Base-by-base conservation (phyloP, 2,797 vertebrate genomes). In the Phyllotis vaccarum region DNA sequence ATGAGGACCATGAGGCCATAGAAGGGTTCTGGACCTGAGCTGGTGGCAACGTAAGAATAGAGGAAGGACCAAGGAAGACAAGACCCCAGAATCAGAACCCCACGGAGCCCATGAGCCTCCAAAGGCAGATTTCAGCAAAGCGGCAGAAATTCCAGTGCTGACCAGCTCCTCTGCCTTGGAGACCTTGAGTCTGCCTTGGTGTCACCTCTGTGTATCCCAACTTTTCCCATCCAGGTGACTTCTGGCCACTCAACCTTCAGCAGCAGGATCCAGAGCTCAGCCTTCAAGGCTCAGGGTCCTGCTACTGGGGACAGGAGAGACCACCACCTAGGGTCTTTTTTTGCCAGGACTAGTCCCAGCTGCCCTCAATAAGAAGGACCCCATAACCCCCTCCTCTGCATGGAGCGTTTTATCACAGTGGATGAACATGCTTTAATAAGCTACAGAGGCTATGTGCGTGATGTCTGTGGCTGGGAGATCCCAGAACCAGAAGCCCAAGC, bases 391-490 rank as follows among this genome's bases (percentile, higher is more conserved):
- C 37, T 22, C 49, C 52, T 6, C 4, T 10, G 14, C 40, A 75
- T 6, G 3, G 52, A 81, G 68, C 9, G 46, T 85, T 43, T 68
- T 24, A 0, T 34, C 58, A 11, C 1, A 0, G 78, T 6, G 12
- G 46, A 37, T 58, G 74, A n/a, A 34, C 5, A 52, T 72, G 6
- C 56, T 97, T 97, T 95, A 96, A 95, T 95, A 37, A 62, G 75
- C 0, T 0, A 10, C 86, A 16, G 0, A 0, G 27, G 89, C 79
- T 9, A 4, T 13, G 8, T 10, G n/a, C n/a, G 24, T 54, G 3
- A 2, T 0, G 43, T 24, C 81, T 31, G 17, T 4, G 49, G 49
- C 6, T 17, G 64, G 13, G 6, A 3, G 6, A 16, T 13, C 19
- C 76, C 0, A 64, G 66, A 78, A 58, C 64, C 60, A 5, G 92